Percentiles rank a stretch among this genome's conserved stretches.
These are phyloP conservation scores for Aleiodes testaceus DNA, from an alignment of 2,888 invertebrate genomes.

Conservation along the genomic window DNA sequence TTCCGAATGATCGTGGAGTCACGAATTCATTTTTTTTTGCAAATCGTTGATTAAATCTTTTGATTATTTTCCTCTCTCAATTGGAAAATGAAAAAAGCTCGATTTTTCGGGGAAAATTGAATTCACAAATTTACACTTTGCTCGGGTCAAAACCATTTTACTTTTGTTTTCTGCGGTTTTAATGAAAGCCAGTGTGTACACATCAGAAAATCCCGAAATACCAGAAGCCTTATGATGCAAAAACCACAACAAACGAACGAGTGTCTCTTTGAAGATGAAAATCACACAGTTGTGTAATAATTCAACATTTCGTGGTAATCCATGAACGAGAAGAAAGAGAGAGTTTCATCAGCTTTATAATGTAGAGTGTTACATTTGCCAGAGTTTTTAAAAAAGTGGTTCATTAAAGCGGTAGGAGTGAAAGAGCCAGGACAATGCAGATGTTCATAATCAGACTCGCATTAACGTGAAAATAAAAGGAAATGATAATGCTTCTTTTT, in stretches of 20 bases:
- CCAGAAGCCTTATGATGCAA: constrained; percentile 18
- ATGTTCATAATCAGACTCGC: not conserved
- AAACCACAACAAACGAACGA: constrained; percentile 61
- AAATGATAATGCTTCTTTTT: too few species aligned
- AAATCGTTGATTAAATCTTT: too few species aligned
- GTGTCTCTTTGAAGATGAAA: constrained; percentile 63
- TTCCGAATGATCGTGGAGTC: constrained; percentile 9
- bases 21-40: not conserved
- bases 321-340: constrained; percentile 46
- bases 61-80: too few species aligned
- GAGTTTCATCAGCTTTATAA: constrained; percentile 35
- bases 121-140: constrained; percentile 6
- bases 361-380: constrained; percentile 18
- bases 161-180: constrained; percentile 25
- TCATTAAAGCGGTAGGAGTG: constrained; percentile 33
- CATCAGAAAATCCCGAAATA: constrained; percentile 24
- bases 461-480: too few species aligned
- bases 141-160: not conserved
- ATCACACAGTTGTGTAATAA: constrained; percentile 62
- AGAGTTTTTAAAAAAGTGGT: constrained; percentile 40
- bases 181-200: not conserved
- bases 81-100: not conserved
- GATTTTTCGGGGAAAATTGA: not conserved
- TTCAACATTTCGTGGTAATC: constrained; percentile 62
- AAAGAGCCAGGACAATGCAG: constrained; percentile 43